A percentile compares a stretch with the other conserved stretches of the same genome.
These are phyloP conservation scores for Propithecus perrieri DNA, from an alignment of 2,797 vertebrate species.

Conservation along the genomic window DNA sequence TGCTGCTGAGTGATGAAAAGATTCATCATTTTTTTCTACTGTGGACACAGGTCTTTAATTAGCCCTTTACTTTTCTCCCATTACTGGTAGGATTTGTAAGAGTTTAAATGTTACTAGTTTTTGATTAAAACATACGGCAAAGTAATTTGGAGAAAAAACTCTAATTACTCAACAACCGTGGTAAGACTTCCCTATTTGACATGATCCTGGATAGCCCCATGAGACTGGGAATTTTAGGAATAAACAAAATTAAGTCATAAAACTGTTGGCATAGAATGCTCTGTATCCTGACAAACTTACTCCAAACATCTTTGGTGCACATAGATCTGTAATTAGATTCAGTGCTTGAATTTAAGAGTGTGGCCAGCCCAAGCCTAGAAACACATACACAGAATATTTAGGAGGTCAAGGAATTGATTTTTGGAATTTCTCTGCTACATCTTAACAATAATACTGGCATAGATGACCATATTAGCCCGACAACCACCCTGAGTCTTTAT, in stretches of 20 bases:
- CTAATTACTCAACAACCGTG: slow-evolving; percentile 4
- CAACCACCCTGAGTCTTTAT: background rate
- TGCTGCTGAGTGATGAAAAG: slow-evolving; percentile 79
- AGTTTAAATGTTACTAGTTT: slow-evolving; percentile 60
- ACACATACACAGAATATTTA: slow-evolving; percentile 26
- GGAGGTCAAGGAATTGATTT: slow-evolving; percentile 9
- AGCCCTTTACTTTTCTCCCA: slow-evolving; percentile 68
- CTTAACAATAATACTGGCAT: slow-evolving; percentile 36
- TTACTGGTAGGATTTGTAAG: slow-evolving; percentile 48
- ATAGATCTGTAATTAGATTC: slow-evolving; percentile 22
- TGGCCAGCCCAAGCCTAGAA: slow-evolving; percentile 2
- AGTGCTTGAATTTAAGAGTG: slow-evolving; percentile 36
- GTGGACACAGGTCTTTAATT: slow-evolving; percentile 67
- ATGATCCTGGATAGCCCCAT: background rate
- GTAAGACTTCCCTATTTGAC: background rate
- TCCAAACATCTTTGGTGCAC: background rate
- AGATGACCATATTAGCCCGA: background rate
- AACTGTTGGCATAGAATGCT: slow-evolving; percentile 6
- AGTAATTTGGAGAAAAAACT: background rate
- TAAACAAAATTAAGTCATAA: slow-evolving; percentile 61
- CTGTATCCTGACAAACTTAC: background rate
- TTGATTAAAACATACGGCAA: slow-evolving; percentile 63
- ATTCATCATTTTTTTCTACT: slow-evolving; percentile 80
- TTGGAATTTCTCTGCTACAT: background rate
- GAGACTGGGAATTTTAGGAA: slow-evolving; percentile 36